phyloP scores from a whole-genome alignment of 2,888 invertebrate genomes.

The Alitta virens region DNA sequence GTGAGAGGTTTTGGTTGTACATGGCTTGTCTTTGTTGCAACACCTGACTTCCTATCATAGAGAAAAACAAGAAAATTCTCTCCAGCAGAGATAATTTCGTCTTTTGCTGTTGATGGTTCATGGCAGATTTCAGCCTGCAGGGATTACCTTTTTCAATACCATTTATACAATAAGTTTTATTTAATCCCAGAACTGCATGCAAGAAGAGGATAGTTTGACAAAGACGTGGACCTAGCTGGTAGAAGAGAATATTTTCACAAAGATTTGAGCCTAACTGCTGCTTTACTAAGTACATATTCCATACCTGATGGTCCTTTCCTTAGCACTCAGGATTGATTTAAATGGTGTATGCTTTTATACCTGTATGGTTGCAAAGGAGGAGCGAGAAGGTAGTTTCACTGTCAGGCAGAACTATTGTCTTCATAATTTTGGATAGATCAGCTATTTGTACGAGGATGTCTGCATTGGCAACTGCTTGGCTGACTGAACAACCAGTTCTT shows the following conservation, averaged over 20 bases:
- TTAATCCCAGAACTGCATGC: conserved; percentile 14
- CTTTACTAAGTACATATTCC: too few species aligned
- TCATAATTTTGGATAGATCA: conserved; percentile 13
- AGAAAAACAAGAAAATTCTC: background rate
- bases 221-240: too few species aligned
- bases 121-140: too few species aligned
- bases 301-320: too few species aligned
- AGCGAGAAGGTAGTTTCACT: conserved; percentile 39
- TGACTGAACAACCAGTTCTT: conserved; percentile 9
- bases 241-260: too few species aligned
- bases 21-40: conserved; percentile 12
- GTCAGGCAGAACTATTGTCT: conserved; percentile 27
- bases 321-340: too few species aligned
- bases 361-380: conserved; percentile 24
- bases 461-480: conserved; percentile 34
- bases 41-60: conserved; percentile 10
- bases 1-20: conserved; percentile 28
- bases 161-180: conserved; percentile 13
- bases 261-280: too few species aligned
- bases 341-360: background rate
- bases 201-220: background rate
- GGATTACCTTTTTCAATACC: conserved; percentile 6
- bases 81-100: background rate
- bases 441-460: conserved; percentile 32
- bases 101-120: too few species aligned